Base-by-base conservation (phyloP, 2,888 invertebrate species). In the Polydrusus tereticollis region DNA sequence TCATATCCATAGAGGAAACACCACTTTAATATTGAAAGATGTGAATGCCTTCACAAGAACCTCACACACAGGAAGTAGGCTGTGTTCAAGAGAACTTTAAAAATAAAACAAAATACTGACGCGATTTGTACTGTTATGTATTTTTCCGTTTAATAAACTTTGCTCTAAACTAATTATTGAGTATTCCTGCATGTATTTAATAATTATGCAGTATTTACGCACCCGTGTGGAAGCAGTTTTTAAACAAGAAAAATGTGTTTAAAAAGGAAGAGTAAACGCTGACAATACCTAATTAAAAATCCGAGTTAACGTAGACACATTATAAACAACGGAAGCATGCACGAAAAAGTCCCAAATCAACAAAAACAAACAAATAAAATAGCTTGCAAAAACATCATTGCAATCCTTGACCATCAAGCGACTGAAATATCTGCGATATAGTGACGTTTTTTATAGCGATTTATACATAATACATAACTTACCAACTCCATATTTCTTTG, bases 401-500 rank as follows among this genome's bases (percentile, higher is more conserved):
- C 21, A 38, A 58, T 58, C 58, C 58, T 58, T 58, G 38, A 41
- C 58, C 36, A 21, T 38, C 14, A 41, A 58, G 20, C 38, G 23
- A 23, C 23, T 29, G 18, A 55, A 55, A 29, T 29, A 16, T 55
- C 52, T 55, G 16, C 10, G 12, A 4, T 29, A 29, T 47, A 16
- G 6, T 7, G 8, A 16, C 16, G 52, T 29, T 55, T 55, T 55
- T 4, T 18, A n/a, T 23, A n/a, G 12, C 12, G 21, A 16, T 36
- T 63, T 47, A 21, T 47, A 63, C 23, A 50, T 45, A 33, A 47
- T 14, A 45, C 10, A 52, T 29, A n/a, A 88, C 92, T 90, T 87
- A 92, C 92, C 92, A 85, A 92, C 91, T 80, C 90, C 92, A 86
- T 92, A 89, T 88, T 92, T 92, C 78, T 91, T 90, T 75, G 89